Conservation (phyloP, 2,888 invertebrate genomes). For the Andrena camellia region DNA sequence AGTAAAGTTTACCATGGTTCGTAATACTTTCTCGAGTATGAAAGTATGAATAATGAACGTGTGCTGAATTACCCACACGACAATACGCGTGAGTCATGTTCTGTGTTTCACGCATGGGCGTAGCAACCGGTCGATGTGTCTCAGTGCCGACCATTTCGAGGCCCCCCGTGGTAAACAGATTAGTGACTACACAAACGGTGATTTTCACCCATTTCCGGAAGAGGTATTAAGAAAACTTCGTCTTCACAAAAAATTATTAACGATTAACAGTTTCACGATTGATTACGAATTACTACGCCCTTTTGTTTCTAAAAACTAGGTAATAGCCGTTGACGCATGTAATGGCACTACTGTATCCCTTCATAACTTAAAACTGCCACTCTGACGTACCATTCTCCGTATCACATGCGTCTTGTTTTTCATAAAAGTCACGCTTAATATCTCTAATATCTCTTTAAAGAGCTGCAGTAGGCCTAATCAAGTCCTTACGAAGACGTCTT, state of each 20-base stretch:
- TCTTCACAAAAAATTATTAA: neutral
- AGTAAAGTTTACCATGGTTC: constrained; percentile 28
- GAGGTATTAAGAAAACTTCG: neutral
- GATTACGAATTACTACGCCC: neutral
- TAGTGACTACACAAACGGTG: neutral
- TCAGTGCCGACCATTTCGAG: constrained; percentile 29
- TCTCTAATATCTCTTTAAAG: too few species aligned
- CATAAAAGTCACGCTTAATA: too few species aligned
- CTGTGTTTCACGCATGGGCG: constrained; percentile 50
- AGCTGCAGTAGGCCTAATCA: too few species aligned
- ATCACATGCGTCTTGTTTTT: too few species aligned
- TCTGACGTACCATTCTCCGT: too few species aligned
- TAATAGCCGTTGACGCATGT: too few species aligned
- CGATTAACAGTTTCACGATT: neutral
- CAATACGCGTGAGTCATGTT: constrained; percentile 53
- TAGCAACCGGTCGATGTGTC: constrained; percentile 55
- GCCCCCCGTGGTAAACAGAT: constrained; percentile 10
- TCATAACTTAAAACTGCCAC: too few species aligned
- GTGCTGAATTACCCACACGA: constrained; percentile 59
- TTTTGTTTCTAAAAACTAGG: too few species aligned
- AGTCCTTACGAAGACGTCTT: too few species aligned
- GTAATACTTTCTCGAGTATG: constrained; percentile 44
- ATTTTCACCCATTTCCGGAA: neutral
- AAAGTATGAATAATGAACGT: constrained; percentile 62
- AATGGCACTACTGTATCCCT: too few species aligned